phyloP scores from a whole-genome alignment of 2,888 invertebrate species.

The Dicyrtomina minuta region DNA sequence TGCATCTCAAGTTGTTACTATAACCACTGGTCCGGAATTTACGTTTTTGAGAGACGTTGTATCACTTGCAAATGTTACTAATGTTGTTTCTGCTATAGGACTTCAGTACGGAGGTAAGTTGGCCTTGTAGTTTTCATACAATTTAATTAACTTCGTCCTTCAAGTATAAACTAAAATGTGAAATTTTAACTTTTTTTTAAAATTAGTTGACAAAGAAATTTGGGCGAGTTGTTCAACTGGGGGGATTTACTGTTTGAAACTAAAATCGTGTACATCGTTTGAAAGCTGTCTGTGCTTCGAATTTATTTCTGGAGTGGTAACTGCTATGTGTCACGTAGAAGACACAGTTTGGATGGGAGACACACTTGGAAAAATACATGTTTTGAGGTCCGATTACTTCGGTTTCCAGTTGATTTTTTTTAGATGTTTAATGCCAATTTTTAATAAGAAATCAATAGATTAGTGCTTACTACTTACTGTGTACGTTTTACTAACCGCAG shows the following conservation, averaged over 20 bases:
- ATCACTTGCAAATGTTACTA: conserved; percentile 68
- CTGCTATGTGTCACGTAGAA: conserved; percentile 73
- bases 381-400: conserved; percentile 65
- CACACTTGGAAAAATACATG: conserved; percentile 77
- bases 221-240: conserved; percentile 53
- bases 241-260: conserved; percentile 50
- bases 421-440: conserved; percentile 39
- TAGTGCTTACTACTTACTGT: too few species aligned
- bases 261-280: conserved; percentile 31
- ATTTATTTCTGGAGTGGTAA: conserved; percentile 52
- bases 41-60: conserved; percentile 81
- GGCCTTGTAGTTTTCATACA: too few species aligned
- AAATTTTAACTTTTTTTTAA: too few species aligned
- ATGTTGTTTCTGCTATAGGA: conserved; percentile 66
- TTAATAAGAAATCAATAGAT: background rate
- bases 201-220: conserved; percentile 53
- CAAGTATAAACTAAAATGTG: too few species aligned
- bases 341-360: conserved; percentile 87
- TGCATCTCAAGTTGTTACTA: conserved; percentile 90
- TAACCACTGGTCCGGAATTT: conserved; percentile 89
- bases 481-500: too few species aligned
- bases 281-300: conserved; percentile 50
- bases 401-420: conserved; percentile 23
- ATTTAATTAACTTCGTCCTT: too few species aligned
- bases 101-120: conserved; percentile 58